Conservation (phyloP, 2,888 invertebrate species). For the Proisotoma minuta region DNA sequence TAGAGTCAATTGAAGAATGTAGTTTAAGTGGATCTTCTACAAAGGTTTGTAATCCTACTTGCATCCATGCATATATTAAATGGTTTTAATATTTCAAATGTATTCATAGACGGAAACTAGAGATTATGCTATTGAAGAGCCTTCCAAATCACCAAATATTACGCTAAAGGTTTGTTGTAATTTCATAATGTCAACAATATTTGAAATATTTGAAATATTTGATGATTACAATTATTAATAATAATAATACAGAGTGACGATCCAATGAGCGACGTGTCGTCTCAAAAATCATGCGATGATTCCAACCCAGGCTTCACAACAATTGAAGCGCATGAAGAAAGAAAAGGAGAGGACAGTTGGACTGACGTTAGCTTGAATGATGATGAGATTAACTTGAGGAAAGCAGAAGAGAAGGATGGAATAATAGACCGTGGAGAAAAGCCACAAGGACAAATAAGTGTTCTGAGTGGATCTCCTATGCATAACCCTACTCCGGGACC, state of each 20-base stretch:
- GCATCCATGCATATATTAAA: background rate
- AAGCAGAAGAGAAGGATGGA: constrained; percentile 47
- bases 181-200: background rate
- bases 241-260: constrained; percentile 67
- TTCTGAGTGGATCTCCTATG: constrained; percentile 54
- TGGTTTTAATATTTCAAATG: background rate
- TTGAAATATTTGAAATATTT: background rate
- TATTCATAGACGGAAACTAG: constrained; percentile 34
- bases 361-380: constrained; percentile 88
- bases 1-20: constrained; percentile 41
- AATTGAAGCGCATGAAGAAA: constrained; percentile 57
- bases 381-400: constrained; percentile 53
- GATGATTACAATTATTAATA: background rate
- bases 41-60: constrained; percentile 27
- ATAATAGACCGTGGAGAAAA: constrained; percentile 62
- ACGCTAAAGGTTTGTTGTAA: constrained; percentile 42
- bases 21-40: constrained; percentile 44
- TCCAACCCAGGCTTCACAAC: constrained; percentile 38
- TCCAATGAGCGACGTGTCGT: constrained; percentile 65
- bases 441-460: constrained; percentile 67
- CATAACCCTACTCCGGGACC: constrained; percentile 52
- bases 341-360: constrained; percentile 82
- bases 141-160: constrained; percentile 45
- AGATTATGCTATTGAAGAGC: constrained; percentile 39
- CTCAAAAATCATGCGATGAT: constrained; percentile 45